phyloP scores from a whole-genome alignment of 1,140 invertebrate genomes.

The Solen grandis region DNA sequence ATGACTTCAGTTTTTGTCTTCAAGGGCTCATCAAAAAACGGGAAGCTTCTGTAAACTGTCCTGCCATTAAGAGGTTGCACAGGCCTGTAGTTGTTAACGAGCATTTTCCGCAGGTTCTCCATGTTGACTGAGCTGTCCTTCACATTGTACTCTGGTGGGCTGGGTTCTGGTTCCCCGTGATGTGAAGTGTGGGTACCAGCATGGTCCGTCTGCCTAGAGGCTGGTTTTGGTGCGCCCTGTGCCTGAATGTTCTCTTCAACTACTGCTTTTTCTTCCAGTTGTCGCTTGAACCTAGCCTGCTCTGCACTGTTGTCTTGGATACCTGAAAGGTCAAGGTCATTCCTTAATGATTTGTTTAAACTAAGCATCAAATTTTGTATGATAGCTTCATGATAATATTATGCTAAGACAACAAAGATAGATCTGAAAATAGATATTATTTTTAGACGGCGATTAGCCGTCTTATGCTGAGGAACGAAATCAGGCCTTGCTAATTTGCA shows the following conservation, averaged over 20 bases:
- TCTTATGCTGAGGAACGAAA: no score
- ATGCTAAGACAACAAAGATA: no score
- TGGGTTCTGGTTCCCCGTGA: neutral
- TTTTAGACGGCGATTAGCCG: no score
- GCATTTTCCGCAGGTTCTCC: conserved; percentile 52
- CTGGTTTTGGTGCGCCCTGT: conserved; percentile 12
- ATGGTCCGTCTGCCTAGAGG: conserved; percentile 3
- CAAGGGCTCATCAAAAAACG: conserved; percentile 40
- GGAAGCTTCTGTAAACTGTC: conserved; percentile 70
- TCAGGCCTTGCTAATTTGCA: no score
- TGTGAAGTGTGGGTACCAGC: neutral
- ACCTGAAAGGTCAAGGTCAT: no score
- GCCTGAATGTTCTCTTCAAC: neutral
- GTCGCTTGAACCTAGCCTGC: conserved; percentile 26
- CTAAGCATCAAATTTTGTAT: no score
- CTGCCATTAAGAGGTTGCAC: conserved; percentile 72
- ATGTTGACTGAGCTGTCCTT: conserved; percentile 23
- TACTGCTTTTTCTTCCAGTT: conserved; percentile 18
- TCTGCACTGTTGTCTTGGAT: conserved; percentile 24
- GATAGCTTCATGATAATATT: no score
- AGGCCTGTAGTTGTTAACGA: conserved; percentile 75
- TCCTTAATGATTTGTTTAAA: no score
- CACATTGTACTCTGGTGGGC: conserved; percentile 1
- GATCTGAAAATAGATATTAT: no score
- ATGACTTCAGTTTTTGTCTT: conserved; percentile 27